Base-by-base conservation (phyloP, 2,888 invertebrate species). In the Aproaerema taeniolella region DNA sequence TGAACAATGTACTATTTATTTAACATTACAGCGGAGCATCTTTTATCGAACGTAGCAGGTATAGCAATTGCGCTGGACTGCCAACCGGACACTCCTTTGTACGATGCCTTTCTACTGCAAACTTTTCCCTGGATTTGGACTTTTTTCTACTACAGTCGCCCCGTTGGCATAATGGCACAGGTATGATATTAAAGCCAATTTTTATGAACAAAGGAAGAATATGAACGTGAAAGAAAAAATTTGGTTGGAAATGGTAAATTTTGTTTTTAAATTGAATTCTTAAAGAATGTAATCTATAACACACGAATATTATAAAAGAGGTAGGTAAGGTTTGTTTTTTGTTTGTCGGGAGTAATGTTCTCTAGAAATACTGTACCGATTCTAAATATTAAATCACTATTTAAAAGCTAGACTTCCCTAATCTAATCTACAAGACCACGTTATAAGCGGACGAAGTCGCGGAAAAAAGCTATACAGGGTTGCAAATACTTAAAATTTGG, bases 1-100 rank as follows among this genome's bases (percentile, higher is more conserved):
- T n/a, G n/a, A n/a, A n/a, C n/a, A n/a, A n/a, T n/a, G n/a, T n/a
- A n/a, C n/a, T n/a, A n/a, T n/a, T n/a, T n/a, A n/a, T n/a, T n/a
- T n/a, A n/a, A n/a, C n/a, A n/a, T 67, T 70, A 20, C 57, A 78
- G 77, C 72, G 41, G 77, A 78, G 46, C 71, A 78, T 31, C 16
- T 53, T 0, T 45, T 78, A 1, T 54, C 72, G 0, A 58, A 64
- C 28, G 9, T 78, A 3, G 46, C 60, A 1, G 61, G 55, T 0
- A 24, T 71, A 2, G 52, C 69, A 0, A 10, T 46, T 3, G 58
- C 57, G 0, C 28, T 63, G 1, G 67, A 75, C 20, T 75, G 77
- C 32, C 38, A 58, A 0, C 58, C 62, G 1, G 54, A 57, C 0
- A 41, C 11, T 0, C 52, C 59, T 0, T 8, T 62, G 0, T 68